Base-by-base conservation (phyloP, 2,797 vertebrate genomes). In the Urosaurus nigricauda region DNA sequence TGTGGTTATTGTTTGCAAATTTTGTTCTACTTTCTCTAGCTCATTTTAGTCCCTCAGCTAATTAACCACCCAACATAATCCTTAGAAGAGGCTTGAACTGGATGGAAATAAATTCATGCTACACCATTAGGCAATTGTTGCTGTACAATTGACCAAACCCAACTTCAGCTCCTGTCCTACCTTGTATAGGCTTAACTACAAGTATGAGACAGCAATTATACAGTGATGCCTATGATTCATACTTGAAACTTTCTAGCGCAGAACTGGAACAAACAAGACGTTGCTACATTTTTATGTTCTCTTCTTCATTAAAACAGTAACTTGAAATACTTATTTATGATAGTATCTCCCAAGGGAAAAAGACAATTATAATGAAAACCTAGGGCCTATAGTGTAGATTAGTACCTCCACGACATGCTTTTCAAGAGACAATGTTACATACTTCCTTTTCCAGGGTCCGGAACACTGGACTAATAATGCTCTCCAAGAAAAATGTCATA, bases 401-500 rank as follows among this genome's bases (percentile, higher is more conserved):
- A 71, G 58, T 71, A 53, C 77, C 40, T 24, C 63, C 26, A 35
- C 12, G 21, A 26, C 26, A 24, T 63, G 29, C 2, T 77, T 47
- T 88, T 79, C 89, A 7, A 87, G 82, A 65, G 29, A 29, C 24
- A 90, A 40, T 17, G 6, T 37, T 89, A 97, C 95, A 21, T 97
- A 99, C 99, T 93, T 99, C 98, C 92, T 98, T 98, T 29, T 97
- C 97, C 88, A 99, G 85, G 71, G 95, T 97, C 96, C 97, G 98
- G 90, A 98, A 97, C 92, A 99, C 97, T 95, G 98, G 98, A 84
- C 97, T 96, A 92, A 98, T 95, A 88, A 98, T 95, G 1, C 98
- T 98, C 95, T 99, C 99, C 1, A 98, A 97, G 96, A 99, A 99
- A 95, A 98, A 97, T 0, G 98, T 99, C 98, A 99, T 98, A 74